Conservation (phyloP, 2,888 invertebrate species). For the Pandemis corylana region DNA sequence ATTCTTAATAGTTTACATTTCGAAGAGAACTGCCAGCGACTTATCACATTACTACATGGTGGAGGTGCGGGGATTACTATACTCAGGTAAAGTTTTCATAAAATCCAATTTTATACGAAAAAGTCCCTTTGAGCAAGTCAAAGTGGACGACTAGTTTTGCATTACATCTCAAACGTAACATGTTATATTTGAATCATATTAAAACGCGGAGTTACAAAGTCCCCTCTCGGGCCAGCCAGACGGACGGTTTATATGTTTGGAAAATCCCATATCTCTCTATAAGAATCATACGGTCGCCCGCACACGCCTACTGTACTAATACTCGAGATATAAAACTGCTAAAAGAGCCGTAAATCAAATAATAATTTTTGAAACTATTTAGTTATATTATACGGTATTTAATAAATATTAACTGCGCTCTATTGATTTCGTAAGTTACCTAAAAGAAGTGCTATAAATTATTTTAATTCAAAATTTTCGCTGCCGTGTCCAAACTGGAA, state of each 20-base stretch:
- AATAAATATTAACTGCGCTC: too few relatives aligned
- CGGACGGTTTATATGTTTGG: constrained; percentile 69
- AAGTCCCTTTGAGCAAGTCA: neutral
- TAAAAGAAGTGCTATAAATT: too few relatives aligned
- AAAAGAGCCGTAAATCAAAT: constrained; percentile 2
- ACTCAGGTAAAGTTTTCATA: neutral
- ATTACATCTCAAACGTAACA: neutral
- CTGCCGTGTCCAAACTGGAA: too few relatives aligned
- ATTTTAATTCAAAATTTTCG: too few relatives aligned
- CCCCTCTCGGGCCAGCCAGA: constrained; percentile 70
- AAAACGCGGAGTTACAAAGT: constrained; percentile 30
- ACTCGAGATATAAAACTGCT: constrained; percentile 22
- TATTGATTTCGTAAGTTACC: too few relatives aligned
- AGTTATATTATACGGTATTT: too few relatives aligned
- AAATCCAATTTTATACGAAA: neutral
- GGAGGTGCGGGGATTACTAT: too few relatives aligned
- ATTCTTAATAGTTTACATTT: too few relatives aligned
- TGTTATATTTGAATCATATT: constrained; percentile 25
- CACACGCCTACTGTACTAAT: constrained; percentile 63
- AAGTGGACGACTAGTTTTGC: neutral
- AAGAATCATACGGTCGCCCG: constrained; percentile 79
- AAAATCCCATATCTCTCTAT: constrained; percentile 79
- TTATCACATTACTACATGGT: too few relatives aligned
- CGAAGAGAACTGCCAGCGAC: too few relatives aligned
- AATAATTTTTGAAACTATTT: too few relatives aligned